Percentiles rank a stretch among this genome's conserved stretches.
phyloP scores from a whole-genome alignment of 2,888 invertebrate genomes.

The Acleris sparsana region DNA sequence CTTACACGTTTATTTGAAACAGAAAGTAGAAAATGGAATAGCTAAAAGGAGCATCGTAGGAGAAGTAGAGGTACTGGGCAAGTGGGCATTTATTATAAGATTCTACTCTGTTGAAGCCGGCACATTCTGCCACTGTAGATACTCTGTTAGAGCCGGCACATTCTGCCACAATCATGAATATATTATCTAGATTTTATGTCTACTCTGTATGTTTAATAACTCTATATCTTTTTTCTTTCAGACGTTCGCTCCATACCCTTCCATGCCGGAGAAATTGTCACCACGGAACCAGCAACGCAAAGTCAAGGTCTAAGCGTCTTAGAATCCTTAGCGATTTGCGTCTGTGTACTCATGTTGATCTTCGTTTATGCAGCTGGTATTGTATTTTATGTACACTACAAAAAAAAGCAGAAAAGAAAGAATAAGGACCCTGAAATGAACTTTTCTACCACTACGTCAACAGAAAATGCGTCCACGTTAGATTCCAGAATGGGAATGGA shows the following conservation, averaged over 20 bases:
- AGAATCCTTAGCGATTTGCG: constrained; percentile 91
- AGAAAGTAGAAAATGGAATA: too few species aligned
- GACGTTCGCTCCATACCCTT: constrained; percentile 92
- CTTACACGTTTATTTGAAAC: too few species aligned
- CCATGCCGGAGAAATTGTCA: constrained; percentile 84
- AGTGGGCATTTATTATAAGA: too few species aligned
- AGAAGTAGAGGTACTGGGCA: too few species aligned
- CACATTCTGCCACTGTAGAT: too few species aligned
- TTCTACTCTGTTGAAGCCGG: too few species aligned
- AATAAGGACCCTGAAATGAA: constrained; percentile 71
- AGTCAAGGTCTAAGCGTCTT: constrained; percentile 87
- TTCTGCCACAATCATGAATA: background rate
- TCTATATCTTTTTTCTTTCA: constrained; percentile 49
- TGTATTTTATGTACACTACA: constrained; percentile 90
- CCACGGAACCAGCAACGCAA: constrained; percentile 76
- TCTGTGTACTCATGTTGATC: constrained; percentile 90
- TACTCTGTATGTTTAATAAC: background rate
- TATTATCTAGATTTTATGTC: background rate
- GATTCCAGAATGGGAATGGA: constrained; percentile 73
- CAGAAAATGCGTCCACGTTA: constrained; percentile 66
- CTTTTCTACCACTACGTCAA: constrained; percentile 59
- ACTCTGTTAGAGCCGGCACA: too few species aligned
- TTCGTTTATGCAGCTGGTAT: constrained; percentile 93
- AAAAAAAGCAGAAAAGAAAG: constrained; percentile 85
- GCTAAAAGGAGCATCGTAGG: too few species aligned